Evolutionary conservation across 2,797 vertebrate genomes (phyloP), one percentile per base, ranked within the genome.

Genomic region (Nannoperca australis): DNA sequence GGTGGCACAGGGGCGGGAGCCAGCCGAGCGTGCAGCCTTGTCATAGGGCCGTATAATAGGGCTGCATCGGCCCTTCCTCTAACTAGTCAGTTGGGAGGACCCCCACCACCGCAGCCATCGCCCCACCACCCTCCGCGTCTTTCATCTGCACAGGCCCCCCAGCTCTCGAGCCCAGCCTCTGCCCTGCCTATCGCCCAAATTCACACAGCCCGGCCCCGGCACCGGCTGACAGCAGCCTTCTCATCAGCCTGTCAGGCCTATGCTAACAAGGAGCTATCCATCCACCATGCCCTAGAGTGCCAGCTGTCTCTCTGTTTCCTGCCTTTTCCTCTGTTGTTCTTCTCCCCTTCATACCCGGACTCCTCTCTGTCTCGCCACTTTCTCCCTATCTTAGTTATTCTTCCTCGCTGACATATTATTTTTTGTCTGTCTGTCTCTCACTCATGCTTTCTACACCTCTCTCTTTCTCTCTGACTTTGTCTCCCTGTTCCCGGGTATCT

Each of bases 61-160:
- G 92, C 95, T 93, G 96, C 96, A 94, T 95, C 96, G 93, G 95
- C 93, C 95, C 95, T 90, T 94, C 92, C 92, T 94, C 94, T 97
- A 97, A 98, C 97, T 97, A 98, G 97, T 97, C 97, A 98, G 95
- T 93, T 95, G 97, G 97, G 98, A 96, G 93, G 95, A 85, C 90
- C 87, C 86, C 82, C 76, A 58, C 62, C 67, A 38, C 63, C 78
- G 34, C 72, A 75, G 56, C 77, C 82, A 70, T 55, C 76, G 38
- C 77, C 75, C 78, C 85, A 77, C 81, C 85, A 64, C 83, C 85
- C 83, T 86, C 77, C 72, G 27, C 76, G 83, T 91, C 93, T 91
- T 91, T 90, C 89, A 92, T 92, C 88, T 85, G 84, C 89, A 63
- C 78, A 76, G 87, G 84, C 91, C 90, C 90, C 92, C 88, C 90